Conservation (phyloP, 2,113 vertebrate species). For the Xenus cinereus region DNA sequence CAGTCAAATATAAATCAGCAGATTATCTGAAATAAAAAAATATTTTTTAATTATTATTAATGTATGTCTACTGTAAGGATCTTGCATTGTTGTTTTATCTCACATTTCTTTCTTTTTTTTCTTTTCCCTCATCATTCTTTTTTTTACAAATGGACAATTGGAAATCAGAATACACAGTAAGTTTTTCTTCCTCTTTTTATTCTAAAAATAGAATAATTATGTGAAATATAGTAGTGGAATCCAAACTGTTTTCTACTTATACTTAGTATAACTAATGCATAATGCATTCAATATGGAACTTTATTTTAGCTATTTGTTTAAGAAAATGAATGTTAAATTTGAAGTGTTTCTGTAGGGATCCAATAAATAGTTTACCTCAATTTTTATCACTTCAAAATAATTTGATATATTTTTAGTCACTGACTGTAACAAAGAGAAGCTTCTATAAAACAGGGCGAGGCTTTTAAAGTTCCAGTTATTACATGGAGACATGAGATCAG, state of each 20-base stretch:
- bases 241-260: neutral
- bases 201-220: neutral
- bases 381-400: constrained; percentile 37
- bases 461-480: constrained; percentile 40
- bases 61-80: constrained; percentile 25
- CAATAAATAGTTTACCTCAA: constrained; percentile 46
- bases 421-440: constrained; percentile 1
- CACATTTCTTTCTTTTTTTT: constrained; percentile 43
- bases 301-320: constrained; percentile 33
- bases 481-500: constrained; percentile 22
- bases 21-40: neutral
- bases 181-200: constrained; percentile 73
- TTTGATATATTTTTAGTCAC: constrained; percentile 17
- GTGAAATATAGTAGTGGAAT: neutral
- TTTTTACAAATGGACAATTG: constrained; percentile 53
- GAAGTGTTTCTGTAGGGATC: constrained; percentile 20
- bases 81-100: constrained; percentile 47
- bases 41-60: neutral
- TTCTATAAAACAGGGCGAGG: neutral
- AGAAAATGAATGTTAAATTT: constrained; percentile 29
- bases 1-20: neutral
- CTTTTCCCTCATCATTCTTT: neutral
- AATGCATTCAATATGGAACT: neutral
- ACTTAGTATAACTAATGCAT: neutral
- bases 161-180: constrained; percentile 92